These are phyloP conservation scores for Ariopsis seemanni DNA, from an alignment of 2,113 vertebrate species.

Conservation along the genomic window DNA sequence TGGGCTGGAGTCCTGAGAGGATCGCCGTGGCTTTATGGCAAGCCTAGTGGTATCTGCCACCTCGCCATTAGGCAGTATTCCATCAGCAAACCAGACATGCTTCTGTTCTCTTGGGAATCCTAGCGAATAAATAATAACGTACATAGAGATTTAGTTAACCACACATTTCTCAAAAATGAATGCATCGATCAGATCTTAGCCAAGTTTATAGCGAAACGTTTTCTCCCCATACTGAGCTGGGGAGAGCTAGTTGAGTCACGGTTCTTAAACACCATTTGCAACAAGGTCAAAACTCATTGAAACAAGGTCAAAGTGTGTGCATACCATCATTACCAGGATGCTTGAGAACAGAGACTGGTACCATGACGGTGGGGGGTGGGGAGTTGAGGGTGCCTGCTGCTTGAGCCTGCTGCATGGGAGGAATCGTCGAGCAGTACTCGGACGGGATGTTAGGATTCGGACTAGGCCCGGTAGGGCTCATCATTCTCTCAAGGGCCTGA, in stretches of 20 bases:
- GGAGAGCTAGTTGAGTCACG: not conserved
- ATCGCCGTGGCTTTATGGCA: slow-evolving; percentile 72
- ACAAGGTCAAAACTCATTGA: not conserved
- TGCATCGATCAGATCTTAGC: not conserved
- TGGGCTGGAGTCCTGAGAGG: slow-evolving; percentile 75
- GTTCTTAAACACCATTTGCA: not conserved
- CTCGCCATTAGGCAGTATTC: slow-evolving; percentile 91
- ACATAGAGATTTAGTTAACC: not conserved
- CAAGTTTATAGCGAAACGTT: not conserved
- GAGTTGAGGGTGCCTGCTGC: slow-evolving; percentile 73
- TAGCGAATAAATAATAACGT: slow-evolving; percentile 49
- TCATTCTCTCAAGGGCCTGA: slow-evolving; percentile 94
- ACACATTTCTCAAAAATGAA: not conserved
- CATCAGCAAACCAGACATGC: slow-evolving; percentile 95
- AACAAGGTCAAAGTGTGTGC: not conserved
- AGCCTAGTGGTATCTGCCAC: slow-evolving; percentile 86
- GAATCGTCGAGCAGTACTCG: slow-evolving; percentile 77
- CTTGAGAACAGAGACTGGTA: slow-evolving; percentile 85
- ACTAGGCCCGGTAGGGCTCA: slow-evolving; percentile 86
- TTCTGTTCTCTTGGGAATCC: slow-evolving; percentile 84
- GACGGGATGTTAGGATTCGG: slow-evolving; percentile 79
- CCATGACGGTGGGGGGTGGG: slow-evolving; percentile 79
- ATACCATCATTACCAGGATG: slow-evolving; percentile 83
- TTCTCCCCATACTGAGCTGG: not conserved
- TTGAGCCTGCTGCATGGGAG: slow-evolving; percentile 79